Base-by-base conservation (phyloP, 2,888 invertebrate species). In the Timandra comae region DNA sequence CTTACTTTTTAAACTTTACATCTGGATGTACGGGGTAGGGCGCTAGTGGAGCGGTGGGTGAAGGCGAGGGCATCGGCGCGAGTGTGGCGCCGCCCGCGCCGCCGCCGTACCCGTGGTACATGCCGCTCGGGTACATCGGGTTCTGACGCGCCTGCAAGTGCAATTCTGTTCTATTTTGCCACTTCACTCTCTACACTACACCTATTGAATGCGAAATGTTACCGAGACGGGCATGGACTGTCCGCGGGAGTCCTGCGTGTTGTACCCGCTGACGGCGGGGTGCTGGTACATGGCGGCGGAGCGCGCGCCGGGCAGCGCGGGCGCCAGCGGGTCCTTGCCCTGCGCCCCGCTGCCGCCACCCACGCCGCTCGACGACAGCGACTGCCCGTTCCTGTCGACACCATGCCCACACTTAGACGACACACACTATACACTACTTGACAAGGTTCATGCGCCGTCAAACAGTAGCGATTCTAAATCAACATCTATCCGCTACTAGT, bases 21-120 rank as follows among this genome's bases (percentile, higher is more conserved):
- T 98, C 97, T 0, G 97, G 97, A 71, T 96, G 95, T 31, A 97
- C 91, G 3, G 97, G 97, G 72, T 91, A 92, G 21, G 84, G 86
- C 42, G 87, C 86, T 46, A 86, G 63, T 12, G 87, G 69, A 8
- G 81, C 63, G 6, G 78, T 77, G 44, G 85, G 82, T 27, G 85
- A 82, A 3, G 78, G 82, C 20, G 82, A 66, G 0, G 82, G 76
- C 77, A 85, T 81, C 2, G 84, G 75, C 31, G 85, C 78, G 24
- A 85, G 68, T 1, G 80, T 62, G 11, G 75, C 73, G 12, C 60
- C 68, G 8, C 68, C 72, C 13, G 61, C 69, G 34, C 66, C 69
- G n/a, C 63, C 60, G 39, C 82, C 81, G 63, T 87, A 88, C 11
- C 87, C 87, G 58, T 87, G 85, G 70, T 88, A 88, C 72, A 88